phyloP scores from a whole-genome alignment of 2,888 invertebrate species.

The Archips crataeganus region DNA sequence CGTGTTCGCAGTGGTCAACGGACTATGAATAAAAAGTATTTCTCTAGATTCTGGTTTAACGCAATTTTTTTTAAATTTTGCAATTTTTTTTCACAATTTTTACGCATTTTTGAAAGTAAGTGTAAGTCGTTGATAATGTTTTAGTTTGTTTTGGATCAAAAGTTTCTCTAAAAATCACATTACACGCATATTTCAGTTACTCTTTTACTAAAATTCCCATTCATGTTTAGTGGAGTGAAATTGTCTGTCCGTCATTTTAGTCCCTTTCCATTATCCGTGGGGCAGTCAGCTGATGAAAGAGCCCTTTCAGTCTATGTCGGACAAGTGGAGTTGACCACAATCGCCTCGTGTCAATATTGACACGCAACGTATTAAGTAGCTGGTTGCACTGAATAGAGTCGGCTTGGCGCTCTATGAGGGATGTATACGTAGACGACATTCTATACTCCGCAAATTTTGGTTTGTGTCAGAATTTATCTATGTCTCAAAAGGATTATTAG shows the following conservation, averaged over 20 bases:
- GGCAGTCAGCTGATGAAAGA: constrained; percentile 41
- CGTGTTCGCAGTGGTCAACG: constrained; percentile 57
- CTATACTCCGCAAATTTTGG: constrained; percentile 25
- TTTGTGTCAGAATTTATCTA: constrained; percentile 6
- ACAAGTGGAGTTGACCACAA: constrained; percentile 75
- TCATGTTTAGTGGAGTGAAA: constrained; percentile 10
- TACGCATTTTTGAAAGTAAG: too few species aligned
- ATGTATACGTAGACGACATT: constrained; percentile 62
- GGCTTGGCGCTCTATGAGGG: constrained; percentile 51
- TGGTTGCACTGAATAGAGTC: constrained; percentile 76
- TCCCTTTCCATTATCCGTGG: constrained; percentile 33
- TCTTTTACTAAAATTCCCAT: constrained; percentile 7
- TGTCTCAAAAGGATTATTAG: constrained; percentile 12
- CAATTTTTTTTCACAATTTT: background rate
- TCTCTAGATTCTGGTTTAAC: background rate
- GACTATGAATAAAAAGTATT: constrained; percentile 14
- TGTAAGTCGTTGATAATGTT: background rate
- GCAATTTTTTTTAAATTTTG: background rate
- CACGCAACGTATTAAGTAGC: constrained; percentile 79
- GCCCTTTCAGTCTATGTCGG: constrained; percentile 62
- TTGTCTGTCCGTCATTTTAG: constrained; percentile 13
- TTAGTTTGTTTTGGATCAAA: background rate
- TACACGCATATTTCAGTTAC: background rate
- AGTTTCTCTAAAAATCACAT: background rate
- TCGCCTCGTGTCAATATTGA: constrained; percentile 75